Conservation (phyloP, 1,140 invertebrate genomes). For the Copidosoma floridanum region DNA sequence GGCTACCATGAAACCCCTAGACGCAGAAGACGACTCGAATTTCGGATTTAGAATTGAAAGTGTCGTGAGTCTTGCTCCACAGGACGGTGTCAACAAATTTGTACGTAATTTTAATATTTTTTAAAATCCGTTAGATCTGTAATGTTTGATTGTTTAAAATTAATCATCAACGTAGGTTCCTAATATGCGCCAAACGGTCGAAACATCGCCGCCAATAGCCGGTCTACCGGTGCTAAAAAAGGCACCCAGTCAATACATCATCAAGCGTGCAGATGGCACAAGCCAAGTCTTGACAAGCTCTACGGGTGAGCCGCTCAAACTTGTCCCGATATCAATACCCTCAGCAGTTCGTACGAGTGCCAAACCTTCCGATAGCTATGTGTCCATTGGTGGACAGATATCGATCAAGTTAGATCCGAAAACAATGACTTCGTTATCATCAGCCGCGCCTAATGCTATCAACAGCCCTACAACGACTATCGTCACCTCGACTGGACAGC, state of each 20-base stretch:
- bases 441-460: not conserved
- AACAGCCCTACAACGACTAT: slow-evolving; percentile 4
- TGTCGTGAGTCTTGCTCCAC: slow-evolving; percentile 49
- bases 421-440: slow-evolving; percentile 6
- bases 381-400: too few relatives aligned
- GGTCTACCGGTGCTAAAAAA: slow-evolving; percentile 44
- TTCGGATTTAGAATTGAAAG: slow-evolving; percentile 50
- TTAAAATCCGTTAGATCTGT: too few relatives aligned
- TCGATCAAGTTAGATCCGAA: too few relatives aligned
- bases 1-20: not conserved
- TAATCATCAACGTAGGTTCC: too few relatives aligned
- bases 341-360: slow-evolving; percentile 4
- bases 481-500: not conserved
- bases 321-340: slow-evolving; percentile 33
- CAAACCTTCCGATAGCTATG: not conserved
- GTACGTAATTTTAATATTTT: slow-evolving; percentile 32
- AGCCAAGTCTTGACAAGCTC: slow-evolving; percentile 15
- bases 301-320: slow-evolving; percentile 36
- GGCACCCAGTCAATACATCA: slow-evolving; percentile 41
- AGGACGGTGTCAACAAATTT: slow-evolving; percentile 27
- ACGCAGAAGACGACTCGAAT: slow-evolving; percentile 36
- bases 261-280: slow-evolving; percentile 38
- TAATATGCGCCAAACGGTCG: slow-evolving; percentile 44
- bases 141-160: too few relatives aligned
- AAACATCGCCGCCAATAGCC: slow-evolving; percentile 35